These are phyloP conservation scores for Oscheius sp. DNA, from an alignment of 2,888 invertebrate species.

Conservation along the genomic window DNA sequence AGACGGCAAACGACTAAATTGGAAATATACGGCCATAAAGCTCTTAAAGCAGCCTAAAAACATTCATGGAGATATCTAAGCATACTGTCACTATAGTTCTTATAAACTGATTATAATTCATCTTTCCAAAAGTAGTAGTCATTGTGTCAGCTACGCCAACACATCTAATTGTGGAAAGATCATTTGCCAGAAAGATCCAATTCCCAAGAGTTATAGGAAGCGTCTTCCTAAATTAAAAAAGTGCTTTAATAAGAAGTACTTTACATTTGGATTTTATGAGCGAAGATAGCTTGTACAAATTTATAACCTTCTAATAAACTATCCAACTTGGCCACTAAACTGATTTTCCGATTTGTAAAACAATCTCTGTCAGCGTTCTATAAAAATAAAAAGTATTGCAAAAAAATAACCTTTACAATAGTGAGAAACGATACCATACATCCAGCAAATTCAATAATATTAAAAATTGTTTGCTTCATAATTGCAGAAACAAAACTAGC, in stretches of 20 bases:
- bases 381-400: not conserved
- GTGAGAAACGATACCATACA: not conserved
- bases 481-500: slow-evolving; percentile 13
- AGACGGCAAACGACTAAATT: not conserved
- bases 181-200: slow-evolving; percentile 18
- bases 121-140: not conserved
- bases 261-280: slow-evolving; percentile 2
- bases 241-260: not conserved
- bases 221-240: not conserved
- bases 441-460: not conserved
- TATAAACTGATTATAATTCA: slow-evolving; percentile 20
- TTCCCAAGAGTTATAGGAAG: not conserved
- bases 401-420: slow-evolving; percentile 1
- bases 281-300: not conserved
- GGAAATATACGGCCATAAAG: not conserved
- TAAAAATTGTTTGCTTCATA: not conserved
- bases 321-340: not conserved
- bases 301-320: not conserved
- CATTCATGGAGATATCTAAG: not conserved
- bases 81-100: not conserved
- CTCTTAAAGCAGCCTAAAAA: slow-evolving; percentile 1
- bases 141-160: not conserved
- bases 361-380: slow-evolving; percentile 4
- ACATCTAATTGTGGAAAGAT: not conserved
- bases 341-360: not conserved